These are phyloP conservation scores for Tetrao urogallus DNA, from an alignment of 2,113 vertebrate genomes.

Conservation along the genomic window DNA sequence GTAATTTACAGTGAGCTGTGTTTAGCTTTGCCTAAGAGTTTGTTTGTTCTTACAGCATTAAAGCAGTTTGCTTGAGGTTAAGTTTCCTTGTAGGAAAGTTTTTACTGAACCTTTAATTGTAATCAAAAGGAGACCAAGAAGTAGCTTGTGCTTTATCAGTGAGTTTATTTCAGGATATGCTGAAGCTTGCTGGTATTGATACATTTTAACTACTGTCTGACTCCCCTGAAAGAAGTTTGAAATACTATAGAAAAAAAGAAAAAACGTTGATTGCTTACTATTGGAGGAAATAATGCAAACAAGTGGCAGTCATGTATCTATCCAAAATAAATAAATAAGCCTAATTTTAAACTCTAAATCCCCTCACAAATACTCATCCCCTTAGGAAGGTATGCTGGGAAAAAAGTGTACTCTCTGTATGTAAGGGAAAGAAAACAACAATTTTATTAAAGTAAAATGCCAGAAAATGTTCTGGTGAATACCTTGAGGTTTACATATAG, in stretches of 20 bases:
- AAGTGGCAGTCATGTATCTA: background rate
- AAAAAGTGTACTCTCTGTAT: background rate
- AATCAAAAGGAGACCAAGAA: background rate
- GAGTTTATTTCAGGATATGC: background rate
- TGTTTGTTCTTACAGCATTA: conserved; percentile 19
- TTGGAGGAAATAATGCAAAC: background rate
- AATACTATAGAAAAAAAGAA: background rate
- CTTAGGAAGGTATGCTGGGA: background rate
- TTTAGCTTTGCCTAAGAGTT: conserved; percentile 40
- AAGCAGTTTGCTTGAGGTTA: conserved; percentile 39
- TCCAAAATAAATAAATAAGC: background rate
- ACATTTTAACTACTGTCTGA: background rate
- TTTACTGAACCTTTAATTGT: background rate
- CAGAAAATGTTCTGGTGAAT: background rate
- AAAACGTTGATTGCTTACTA: background rate
- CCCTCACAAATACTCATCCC: background rate
- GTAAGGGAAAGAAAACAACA: background rate
- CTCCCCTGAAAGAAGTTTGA: background rate
- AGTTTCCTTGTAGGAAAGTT: background rate
- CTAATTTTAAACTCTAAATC: background rate
- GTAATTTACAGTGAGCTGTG: conserved; percentile 45
- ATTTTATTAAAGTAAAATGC: background rate
- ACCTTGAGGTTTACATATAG: conserved; percentile 14
- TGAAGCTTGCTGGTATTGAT: background rate
- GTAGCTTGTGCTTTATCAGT: background rate